A percentile compares a stretch with the other conserved stretches of the same genome.
phyloP scores from a whole-genome alignment of 92 coral and sea anemone genomes.

The Hydrozoanthus gracilis region DNA sequence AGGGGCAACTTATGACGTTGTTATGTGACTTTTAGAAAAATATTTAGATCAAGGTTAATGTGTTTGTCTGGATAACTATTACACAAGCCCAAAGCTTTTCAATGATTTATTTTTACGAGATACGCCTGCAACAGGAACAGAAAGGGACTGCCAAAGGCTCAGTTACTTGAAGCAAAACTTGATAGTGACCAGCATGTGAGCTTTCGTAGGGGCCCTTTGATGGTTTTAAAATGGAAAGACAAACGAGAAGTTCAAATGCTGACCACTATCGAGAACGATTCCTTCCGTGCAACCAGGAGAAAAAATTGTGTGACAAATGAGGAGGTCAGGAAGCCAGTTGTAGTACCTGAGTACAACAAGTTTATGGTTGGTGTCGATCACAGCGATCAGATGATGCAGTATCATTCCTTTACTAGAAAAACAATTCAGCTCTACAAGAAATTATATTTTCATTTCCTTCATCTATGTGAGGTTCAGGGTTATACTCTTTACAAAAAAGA shows the following conservation, averaged over 20 bases:
- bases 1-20: constrained; percentile 43
- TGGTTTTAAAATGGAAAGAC: constrained; percentile 59
- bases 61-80: constrained; percentile 54
- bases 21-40: constrained; percentile 26
- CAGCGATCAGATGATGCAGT: constrained; percentile 40
- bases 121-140: constrained; percentile 54
- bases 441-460: constrained; percentile 38
- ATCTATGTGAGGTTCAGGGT: constrained; percentile 44
- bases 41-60: constrained; percentile 36
- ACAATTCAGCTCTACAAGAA: neutral
- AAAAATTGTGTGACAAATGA: constrained; percentile 22
- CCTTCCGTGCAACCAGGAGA: constrained; percentile 28
- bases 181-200: constrained; percentile 28
- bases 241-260: constrained; percentile 57
- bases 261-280: constrained; percentile 59
- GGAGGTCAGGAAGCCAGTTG: constrained; percentile 17
- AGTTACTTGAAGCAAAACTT: neutral
- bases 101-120: constrained; percentile 18
- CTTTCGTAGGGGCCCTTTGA: constrained; percentile 22
- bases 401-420: constrained; percentile 16
- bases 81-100: constrained; percentile 31
- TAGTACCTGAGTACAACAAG: constrained; percentile 42
- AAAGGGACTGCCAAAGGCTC: constrained; percentile 51
- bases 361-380: neutral
- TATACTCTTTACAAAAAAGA: constrained; percentile 25